Base-by-base conservation (phyloP, 1,140 invertebrate species). In the Drosophila nigrodunni region DNA sequence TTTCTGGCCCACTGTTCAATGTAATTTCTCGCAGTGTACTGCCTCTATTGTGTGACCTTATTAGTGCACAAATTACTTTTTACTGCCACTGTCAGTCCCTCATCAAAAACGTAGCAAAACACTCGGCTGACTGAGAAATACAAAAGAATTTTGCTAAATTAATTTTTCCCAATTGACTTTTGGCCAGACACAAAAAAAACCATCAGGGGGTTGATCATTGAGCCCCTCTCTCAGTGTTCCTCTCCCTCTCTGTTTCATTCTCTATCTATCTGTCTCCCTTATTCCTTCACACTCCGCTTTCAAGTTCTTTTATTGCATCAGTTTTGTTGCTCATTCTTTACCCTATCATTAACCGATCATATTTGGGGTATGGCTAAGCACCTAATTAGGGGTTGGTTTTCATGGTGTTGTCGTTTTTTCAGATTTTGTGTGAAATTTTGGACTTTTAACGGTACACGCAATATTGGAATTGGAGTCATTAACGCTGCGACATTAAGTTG, bases 141-240 rank as follows among this genome's bases (percentile, higher is more conserved):
- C 85, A 88, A 89, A 69, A 47, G 78, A 72, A 89, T 90, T 80
- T 73, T 80, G 80, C 74, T 69, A 90, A 90, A 90, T 90, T 90
- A 90, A 87, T 83, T 87, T 90, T 87, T 87, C 83, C 82, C 88
- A 90, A 90, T 90, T 90, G 88, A 90, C 88, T 90, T 78, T 82
- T 61, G 43, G 49, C 50, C 44, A 70, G 34, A 64, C 37, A 65
- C 52, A 74, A 67, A 79, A 82, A 86, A 80, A 82, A 75, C 82
- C 81, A 81, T 64, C 49, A 61, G 70, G 66, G 83, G 83, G 80
- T 87, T 82, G 83, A 54, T 54, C 50, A 37, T 8, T 15, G 34
- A 54, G 7, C 13, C 30, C 2, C 50, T 37, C 50, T 13, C 30
- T 54, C 7, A 15, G 30, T 7, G n/a, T 15, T 41, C 15, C 34